Percentiles rank a stretch among this genome's conserved stretches.
phyloP scores from a whole-genome alignment of 2,888 invertebrate species.

The Conchocele bisecta region DNA sequence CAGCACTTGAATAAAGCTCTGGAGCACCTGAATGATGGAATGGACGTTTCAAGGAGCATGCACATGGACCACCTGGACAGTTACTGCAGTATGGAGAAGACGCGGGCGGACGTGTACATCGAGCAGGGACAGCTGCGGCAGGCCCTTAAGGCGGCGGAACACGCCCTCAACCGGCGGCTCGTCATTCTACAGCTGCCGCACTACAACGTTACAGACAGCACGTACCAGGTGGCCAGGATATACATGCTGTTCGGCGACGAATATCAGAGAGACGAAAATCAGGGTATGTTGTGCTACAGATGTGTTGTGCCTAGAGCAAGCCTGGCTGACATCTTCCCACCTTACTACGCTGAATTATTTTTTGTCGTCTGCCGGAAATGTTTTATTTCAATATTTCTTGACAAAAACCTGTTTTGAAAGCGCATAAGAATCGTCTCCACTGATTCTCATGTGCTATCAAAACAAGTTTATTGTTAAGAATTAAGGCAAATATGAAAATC shows the following conservation, averaged over 20 bases:
- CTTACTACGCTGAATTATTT: no score
- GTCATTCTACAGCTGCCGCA: constrained; percentile 48
- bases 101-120: constrained; percentile 38
- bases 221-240: constrained; percentile 43
- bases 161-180: constrained; percentile 24
- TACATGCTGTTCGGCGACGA: constrained; percentile 38
- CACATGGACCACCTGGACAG: constrained; percentile 42
- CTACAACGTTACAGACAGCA: constrained; percentile 38
- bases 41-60: no score
- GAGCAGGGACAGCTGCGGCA: constrained; percentile 26
- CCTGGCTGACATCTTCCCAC: no score
- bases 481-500: no score
- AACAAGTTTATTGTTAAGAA: no score
- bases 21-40: constrained; percentile 27
- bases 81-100: constrained; percentile 22
- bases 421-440: no score
- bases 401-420: no score
- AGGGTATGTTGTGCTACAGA: constrained; percentile 17
- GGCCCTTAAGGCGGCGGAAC: constrained; percentile 32
- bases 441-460: no score
- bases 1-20: constrained; percentile 18
- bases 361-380: no score
- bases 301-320: no score
- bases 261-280: constrained; percentile 5
- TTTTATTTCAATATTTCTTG: no score